Percentiles rank a stretch among this genome's conserved stretches.
Conservation (phyloP, 2,888 invertebrate genomes). For the Amiota communis region DNA sequence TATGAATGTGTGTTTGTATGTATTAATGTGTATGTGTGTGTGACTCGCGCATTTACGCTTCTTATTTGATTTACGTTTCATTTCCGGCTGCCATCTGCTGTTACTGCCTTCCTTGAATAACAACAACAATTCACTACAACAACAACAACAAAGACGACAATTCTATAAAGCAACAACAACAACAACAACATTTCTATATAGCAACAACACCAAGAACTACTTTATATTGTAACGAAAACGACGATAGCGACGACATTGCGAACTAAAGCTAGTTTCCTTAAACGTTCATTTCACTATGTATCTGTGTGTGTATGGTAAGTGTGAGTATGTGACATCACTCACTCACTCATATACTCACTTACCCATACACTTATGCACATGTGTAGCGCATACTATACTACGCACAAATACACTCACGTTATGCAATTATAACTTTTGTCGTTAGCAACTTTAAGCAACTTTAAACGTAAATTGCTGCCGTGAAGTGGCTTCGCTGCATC, state of each 20-base stretch:
- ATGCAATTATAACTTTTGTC: slow-evolving; percentile 72
- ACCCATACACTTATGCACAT: not conserved
- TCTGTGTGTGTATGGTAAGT: slow-evolving; percentile 2
- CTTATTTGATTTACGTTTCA: slow-evolving; percentile 70
- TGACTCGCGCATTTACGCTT: slow-evolving; percentile 40
- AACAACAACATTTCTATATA: slow-evolving; percentile 18
- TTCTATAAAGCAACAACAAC: slow-evolving; percentile 39
- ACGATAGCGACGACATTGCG: slow-evolving; percentile 31
- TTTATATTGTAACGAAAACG: not conserved
- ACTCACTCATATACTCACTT: not conserved
- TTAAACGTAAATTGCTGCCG: slow-evolving; percentile 66
- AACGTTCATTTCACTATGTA: slow-evolving; percentile 42
- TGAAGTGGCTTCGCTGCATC: slow-evolving; percentile 58
- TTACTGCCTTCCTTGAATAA: slow-evolving; percentile 50
- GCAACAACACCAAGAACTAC: slow-evolving; percentile 26
- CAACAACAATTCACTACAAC: slow-evolving; percentile 19
- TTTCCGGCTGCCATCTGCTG: slow-evolving; percentile 69
- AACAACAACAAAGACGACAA: slow-evolving; percentile 34
- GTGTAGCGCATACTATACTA: not conserved
- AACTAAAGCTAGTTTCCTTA: slow-evolving; percentile 22
- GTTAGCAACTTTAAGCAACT: slow-evolving; percentile 69
- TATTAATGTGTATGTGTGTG: slow-evolving; percentile 18
- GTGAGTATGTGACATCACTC: slow-evolving; percentile 22
- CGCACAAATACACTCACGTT: slow-evolving; percentile 51
- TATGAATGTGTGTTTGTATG: slow-evolving; percentile 39